Conservation (phyloP, 2,113 vertebrate species). For the Gadus macrocephalus region DNA sequence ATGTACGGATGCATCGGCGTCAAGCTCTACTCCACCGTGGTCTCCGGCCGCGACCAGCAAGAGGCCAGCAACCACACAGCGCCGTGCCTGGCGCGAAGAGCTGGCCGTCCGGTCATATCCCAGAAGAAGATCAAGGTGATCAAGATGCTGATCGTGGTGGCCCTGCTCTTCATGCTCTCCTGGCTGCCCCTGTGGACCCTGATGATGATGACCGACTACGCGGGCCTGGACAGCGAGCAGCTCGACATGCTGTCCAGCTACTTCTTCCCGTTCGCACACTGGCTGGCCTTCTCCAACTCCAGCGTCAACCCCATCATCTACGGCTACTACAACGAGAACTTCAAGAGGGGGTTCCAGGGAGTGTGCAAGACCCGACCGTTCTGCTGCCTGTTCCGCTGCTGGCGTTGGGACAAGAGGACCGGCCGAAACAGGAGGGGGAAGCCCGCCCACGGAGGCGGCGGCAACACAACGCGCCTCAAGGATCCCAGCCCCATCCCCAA, state of each 20-base stretch:
- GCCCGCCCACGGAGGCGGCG: background rate
- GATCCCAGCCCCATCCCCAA: constrained; percentile 41
- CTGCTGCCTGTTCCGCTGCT: constrained; percentile 26
- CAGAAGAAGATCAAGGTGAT: constrained; percentile 75
- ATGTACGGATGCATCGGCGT: constrained; percentile 75
- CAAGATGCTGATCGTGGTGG: constrained; percentile 77
- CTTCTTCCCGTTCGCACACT: constrained; percentile 77
- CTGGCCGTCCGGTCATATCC: constrained; percentile 52
- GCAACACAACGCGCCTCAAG: constrained; percentile 18
- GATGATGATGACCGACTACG: constrained; percentile 76
- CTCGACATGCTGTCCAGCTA: constrained; percentile 72
- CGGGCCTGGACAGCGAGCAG: constrained; percentile 59
- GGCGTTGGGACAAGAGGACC: constrained; percentile 22
- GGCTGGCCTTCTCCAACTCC: constrained; percentile 81
- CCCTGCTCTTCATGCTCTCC: constrained; percentile 77
- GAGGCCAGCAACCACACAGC: constrained; percentile 5
- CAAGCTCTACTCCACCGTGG: constrained; percentile 68
- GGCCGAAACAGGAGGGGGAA: constrained; percentile 27
- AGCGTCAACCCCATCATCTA: constrained; percentile 80
- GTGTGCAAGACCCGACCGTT: constrained; percentile 58
- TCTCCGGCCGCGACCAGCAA: constrained; percentile 47
- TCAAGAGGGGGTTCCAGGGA: constrained; percentile 72
- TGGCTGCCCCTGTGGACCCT: constrained; percentile 80
- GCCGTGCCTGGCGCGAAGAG: constrained; percentile 34
- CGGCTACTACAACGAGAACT: constrained; percentile 80